A percentile compares a stretch with the other conserved stretches of the same genome.
Evolutionary conservation across 2,797 vertebrate genomes (phyloP).

Genomic region (Cryptoblepharus egeriae): DNA sequence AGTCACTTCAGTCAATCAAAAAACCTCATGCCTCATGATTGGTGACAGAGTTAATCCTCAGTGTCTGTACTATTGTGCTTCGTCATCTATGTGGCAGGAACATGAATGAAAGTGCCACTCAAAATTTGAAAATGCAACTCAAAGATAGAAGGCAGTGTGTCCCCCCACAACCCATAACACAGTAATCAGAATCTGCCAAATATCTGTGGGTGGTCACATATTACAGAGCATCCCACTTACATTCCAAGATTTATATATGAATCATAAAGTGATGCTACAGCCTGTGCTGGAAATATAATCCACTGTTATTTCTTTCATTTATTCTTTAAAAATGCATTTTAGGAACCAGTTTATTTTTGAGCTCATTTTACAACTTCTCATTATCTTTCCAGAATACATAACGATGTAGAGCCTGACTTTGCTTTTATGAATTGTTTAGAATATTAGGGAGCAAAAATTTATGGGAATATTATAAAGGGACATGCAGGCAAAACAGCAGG

Average conservation of each 20-base stretch:
- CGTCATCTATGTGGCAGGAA: slow-evolving; percentile 1
- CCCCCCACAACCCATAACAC: not conserved
- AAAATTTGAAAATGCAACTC: slow-evolving; percentile 54
- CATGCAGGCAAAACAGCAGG: too few relatives aligned
- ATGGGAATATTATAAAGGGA: too few relatives aligned
- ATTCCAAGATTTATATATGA: not conserved
- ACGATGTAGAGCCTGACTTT: not conserved
- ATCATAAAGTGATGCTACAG: not conserved
- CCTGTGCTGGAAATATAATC: not conserved
- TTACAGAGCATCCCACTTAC: not conserved
- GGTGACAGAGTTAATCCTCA: not conserved
- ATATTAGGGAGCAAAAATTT: too few relatives aligned
- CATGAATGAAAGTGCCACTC: slow-evolving; percentile 49
- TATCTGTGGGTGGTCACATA: not conserved
- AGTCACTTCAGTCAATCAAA: too few relatives aligned
- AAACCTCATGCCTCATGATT: not conserved
- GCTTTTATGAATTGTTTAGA: not conserved
- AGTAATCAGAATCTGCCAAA: not conserved
- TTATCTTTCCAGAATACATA: not conserved
- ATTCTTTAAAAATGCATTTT: not conserved
- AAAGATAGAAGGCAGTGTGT: slow-evolving; percentile 15
- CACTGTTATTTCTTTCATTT: not conserved
- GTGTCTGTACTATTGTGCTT: not conserved
- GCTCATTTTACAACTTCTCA: not conserved
- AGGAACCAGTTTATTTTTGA: not conserved